These are phyloP conservation scores for Machimus rusticus DNA, from an alignment of 2,888 invertebrate genomes.

Conservation along the genomic window DNA sequence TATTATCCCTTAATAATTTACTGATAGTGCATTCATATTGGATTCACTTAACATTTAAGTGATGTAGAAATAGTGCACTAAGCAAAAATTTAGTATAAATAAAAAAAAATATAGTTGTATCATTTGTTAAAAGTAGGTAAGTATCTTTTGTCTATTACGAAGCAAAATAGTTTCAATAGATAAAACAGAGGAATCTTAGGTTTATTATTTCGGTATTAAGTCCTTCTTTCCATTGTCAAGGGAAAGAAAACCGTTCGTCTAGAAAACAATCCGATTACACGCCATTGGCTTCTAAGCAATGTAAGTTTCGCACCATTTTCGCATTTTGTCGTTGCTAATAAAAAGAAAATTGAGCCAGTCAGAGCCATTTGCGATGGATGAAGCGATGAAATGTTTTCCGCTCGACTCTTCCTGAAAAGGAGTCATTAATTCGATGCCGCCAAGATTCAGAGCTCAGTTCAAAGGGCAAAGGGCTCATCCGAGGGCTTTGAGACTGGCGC, in stretches of 20 bases:
- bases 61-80: too few relatives aligned
- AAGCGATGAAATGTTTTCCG: background rate
- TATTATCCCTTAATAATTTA: too few relatives aligned
- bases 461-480: background rate
- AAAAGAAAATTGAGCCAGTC: background rate
- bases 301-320: background rate
- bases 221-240: background rate
- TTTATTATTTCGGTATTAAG: background rate
- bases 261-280: background rate
- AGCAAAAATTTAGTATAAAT: too few relatives aligned
- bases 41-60: too few relatives aligned
- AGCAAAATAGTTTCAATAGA: background rate
- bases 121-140: background rate
- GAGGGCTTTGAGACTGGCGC: background rate
- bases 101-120: too few relatives aligned
- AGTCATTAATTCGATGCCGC: background rate
- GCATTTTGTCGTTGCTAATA: background rate
- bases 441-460: background rate
- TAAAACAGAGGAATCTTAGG: background rate
- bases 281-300: background rate
- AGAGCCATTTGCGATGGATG: background rate
- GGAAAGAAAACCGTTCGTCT: background rate
- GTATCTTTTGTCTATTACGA: background rate
- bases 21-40: too few relatives aligned
- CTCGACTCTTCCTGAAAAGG: background rate